Conservation (phyloP, 2,888 invertebrate genomes). For the Ommatoiulus sabulosus region DNA sequence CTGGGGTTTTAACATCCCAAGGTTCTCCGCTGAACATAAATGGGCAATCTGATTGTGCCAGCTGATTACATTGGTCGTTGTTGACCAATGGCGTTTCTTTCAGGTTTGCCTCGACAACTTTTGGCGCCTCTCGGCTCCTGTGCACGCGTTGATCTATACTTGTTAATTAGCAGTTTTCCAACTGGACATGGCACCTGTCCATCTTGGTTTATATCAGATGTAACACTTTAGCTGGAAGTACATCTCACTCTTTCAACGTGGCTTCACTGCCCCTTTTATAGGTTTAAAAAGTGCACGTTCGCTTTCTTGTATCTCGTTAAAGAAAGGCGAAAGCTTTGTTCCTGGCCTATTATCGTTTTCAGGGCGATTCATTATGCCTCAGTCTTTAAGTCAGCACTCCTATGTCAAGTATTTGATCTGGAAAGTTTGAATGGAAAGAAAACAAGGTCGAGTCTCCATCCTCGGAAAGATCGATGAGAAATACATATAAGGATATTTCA, state of each 20-base stretch:
- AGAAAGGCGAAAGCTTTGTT: not conserved
- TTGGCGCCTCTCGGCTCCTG: not conserved
- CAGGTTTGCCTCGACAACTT: conserved; percentile 17
- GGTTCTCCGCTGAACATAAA: not conserved
- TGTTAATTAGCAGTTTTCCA: conserved; percentile 37
- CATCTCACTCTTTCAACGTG: not conserved
- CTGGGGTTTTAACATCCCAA: not conserved
- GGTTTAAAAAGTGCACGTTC: not conserved
- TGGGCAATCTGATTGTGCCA: not conserved
- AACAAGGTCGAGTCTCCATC: not conserved
- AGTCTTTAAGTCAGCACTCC: not conserved
- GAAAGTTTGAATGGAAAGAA: not conserved
- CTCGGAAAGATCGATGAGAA: too few species aligned
- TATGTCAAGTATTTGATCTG: not conserved
- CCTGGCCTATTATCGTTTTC: not conserved
- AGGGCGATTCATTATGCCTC: not conserved
- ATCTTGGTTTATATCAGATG: conserved; percentile 45
- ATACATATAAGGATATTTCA: too few species aligned
- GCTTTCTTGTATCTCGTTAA: conserved; percentile 13
- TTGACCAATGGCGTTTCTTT: conserved; percentile 26
- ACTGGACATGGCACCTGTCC: conserved; percentile 45
- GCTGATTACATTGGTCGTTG: not conserved
- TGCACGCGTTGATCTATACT: conserved; percentile 17
- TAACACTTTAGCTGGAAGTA: not conserved
- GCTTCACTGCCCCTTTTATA: not conserved